phyloP scores from a whole-genome alignment of 2,113 vertebrate genomes.

The Physeter macrocephalus region DNA sequence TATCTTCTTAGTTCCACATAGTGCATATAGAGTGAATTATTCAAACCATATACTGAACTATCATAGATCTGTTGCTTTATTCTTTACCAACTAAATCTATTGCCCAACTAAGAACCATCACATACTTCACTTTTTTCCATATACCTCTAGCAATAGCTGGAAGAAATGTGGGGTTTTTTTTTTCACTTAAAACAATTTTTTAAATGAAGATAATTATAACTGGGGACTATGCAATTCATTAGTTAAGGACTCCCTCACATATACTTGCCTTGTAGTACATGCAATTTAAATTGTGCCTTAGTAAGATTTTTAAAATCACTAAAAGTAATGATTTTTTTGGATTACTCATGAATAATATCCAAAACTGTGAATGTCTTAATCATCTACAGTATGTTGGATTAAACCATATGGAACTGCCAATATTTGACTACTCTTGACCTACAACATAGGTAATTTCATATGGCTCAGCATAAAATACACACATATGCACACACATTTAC shows the following conservation, averaged over 20 bases:
- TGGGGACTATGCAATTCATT: not conserved
- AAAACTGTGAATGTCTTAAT: not conserved
- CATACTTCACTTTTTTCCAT: not conserved
- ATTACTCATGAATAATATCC: not conserved
- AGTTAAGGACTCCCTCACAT: not conserved
- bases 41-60: not conserved
- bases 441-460: not conserved
- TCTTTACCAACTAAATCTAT: not conserved
- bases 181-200: not conserved
- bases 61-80: not conserved
- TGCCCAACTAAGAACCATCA: not conserved
- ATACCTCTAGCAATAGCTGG: not conserved
- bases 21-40: not conserved
- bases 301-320: not conserved
- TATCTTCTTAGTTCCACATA: not conserved
- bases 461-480: not conserved
- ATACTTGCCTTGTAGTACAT: not conserved
- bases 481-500: not conserved
- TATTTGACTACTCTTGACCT: not conserved
- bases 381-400: not conserved
- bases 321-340: not conserved
- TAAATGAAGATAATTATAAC: not conserved
- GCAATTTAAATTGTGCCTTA: not conserved
- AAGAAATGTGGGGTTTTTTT: not conserved
- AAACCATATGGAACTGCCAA: not conserved